Base-by-base conservation (phyloP, 1,140 invertebrate genomes). In the Tetramorium simillimum region DNA sequence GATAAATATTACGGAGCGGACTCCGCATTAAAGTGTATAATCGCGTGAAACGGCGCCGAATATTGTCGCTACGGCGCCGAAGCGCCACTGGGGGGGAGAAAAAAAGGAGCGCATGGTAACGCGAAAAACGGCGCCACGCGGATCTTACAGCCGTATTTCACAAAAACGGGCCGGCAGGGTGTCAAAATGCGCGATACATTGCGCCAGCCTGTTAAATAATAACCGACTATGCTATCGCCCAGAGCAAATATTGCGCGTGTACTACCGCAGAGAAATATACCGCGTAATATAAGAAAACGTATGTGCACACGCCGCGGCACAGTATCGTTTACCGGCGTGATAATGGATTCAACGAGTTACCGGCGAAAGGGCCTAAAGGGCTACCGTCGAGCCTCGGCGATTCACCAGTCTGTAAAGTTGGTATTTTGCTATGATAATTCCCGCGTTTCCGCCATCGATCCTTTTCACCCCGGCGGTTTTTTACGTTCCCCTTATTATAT, bases 111-210 rank as follows among this genome's bases (percentile, higher is more conserved):
- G 18, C 24, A 14, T 10, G 40, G 63, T 56, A 58, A 81, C 69
- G 21, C 80, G 80, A 60, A 75, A 84, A 82, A 82, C 56, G 65
- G 51, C 49, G 18, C 80, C 3, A n/a, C 40, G 67, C 80, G 69
- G 69, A 75, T 84, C 80, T 84, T 75, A 73, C 53, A 18, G 53
- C 40, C 56, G 53, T 84, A 84, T 84, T 84, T 84, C 80, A 84
- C 69, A 75, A 84, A 84, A 84, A 75, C 80, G 67, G 69, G 40
- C 24, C 80, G 28, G 80, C 69, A 49, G 40, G 53, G 80, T 84
- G 80, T 84, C 80, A 84, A 84, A 84, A 84, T 84, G 80, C 80
- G 80, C 80, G 80, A 84, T 84, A 62, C 80, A 84, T 84, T 84
- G 80, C 80, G 18, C 80, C 53, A 73, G 69, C 40, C 67, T 84